Conservation (phyloP, 2,113 vertebrate genomes). For the Xiphophorus hellerii region DNA sequence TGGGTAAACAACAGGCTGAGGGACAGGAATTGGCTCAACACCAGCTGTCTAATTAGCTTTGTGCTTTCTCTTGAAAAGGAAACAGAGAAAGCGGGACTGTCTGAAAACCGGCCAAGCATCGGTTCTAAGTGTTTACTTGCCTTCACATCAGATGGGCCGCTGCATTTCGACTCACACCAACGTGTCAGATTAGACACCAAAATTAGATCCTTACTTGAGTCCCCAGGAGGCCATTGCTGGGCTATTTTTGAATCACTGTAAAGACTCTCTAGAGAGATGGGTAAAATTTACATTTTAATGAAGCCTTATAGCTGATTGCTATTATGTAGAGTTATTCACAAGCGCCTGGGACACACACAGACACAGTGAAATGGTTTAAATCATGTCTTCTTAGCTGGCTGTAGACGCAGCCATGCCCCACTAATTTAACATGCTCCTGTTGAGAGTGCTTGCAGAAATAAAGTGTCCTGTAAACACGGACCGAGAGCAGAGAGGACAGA, state of each 20-base stretch:
- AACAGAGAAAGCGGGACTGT: slow-evolving; percentile 65
- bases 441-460: slow-evolving; percentile 58
- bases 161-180: slow-evolving; percentile 46
- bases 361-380: slow-evolving; percentile 10
- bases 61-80: slow-evolving; percentile 79
- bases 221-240: slow-evolving; percentile 45
- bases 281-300: slow-evolving; percentile 75
- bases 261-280: slow-evolving; percentile 63
- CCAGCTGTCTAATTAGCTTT: slow-evolving; percentile 83
- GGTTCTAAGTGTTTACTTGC: slow-evolving; percentile 60
- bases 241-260: slow-evolving; percentile 66
- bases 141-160: slow-evolving; percentile 62
- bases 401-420: slow-evolving; percentile 16
- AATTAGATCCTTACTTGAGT: slow-evolving; percentile 70
- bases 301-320: slow-evolving; percentile 69
- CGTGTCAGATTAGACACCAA: slow-evolving; percentile 48
- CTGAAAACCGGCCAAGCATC: slow-evolving; percentile 70
- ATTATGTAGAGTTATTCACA: slow-evolving; percentile 45
- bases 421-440: slow-evolving; percentile 53
- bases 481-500: slow-evolving; percentile 32
- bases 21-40: slow-evolving; percentile 75
- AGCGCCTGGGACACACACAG: slow-evolving; percentile 17
- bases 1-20: slow-evolving; percentile 78
- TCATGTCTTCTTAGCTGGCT: slow-evolving; percentile 8
- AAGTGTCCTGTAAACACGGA: slow-evolving; percentile 57